These are phyloP conservation scores for Melanostoma scalare DNA, from an alignment of 2,888 invertebrate species.

Conservation along the genomic window DNA sequence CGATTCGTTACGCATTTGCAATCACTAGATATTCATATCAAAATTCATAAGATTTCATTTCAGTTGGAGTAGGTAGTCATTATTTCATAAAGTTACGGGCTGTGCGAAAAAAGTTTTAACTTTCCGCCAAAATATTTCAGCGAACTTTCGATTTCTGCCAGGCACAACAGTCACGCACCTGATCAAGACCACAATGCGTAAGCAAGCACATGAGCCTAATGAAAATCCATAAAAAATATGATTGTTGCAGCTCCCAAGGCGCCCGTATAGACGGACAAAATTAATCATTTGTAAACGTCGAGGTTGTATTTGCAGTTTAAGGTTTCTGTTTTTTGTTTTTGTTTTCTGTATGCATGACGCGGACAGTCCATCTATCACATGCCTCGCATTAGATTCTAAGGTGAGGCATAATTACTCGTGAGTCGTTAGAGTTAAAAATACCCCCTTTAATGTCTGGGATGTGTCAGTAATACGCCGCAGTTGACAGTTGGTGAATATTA, in stretches of 20 bases:
- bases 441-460: conserved; percentile 51
- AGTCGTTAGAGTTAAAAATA: conserved; percentile 50
- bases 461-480: conserved; percentile 35
- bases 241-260: conserved; percentile 48
- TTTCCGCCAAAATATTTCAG: conserved; percentile 69
- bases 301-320: conserved; percentile 36
- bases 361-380: conserved; percentile 34
- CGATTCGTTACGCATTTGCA: conserved; percentile 24
- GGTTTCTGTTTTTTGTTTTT: background rate
- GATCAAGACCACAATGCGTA: conserved; percentile 39
- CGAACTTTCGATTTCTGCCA: conserved; percentile 63
- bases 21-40: conserved; percentile 11
- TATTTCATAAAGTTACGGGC: conserved; percentile 50
- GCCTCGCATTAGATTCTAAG: conserved; percentile 61
- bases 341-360: conserved; percentile 57
- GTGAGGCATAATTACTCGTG: conserved; percentile 52
- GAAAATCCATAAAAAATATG: conserved; percentile 40
- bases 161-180: conserved; percentile 58
- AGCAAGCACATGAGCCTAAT: background rate
- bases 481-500: conserved; percentile 65
- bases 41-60: background rate
- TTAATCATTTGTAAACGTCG: conserved; percentile 49
- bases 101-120: conserved; percentile 68
- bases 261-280: conserved; percentile 34
- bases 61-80: background rate